These are phyloP conservation scores for Drosophila truncata DNA, from an alignment of 1,140 invertebrate genomes.

Conservation along the genomic window DNA sequence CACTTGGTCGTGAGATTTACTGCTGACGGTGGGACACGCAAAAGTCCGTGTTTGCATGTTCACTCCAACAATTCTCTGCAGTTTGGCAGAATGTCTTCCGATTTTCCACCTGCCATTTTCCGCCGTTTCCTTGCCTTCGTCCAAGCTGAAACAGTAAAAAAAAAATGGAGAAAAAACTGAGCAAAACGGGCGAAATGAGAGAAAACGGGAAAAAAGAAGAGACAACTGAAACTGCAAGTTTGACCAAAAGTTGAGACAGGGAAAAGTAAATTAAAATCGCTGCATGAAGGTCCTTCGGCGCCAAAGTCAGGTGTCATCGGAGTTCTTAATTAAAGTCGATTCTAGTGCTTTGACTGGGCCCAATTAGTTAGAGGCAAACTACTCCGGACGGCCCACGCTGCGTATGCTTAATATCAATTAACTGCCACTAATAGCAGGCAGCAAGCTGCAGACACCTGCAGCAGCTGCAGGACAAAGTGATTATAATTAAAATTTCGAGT, in stretches of 20 bases:
- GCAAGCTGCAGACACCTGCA: slow-evolving; percentile 11
- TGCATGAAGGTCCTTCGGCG: slow-evolving; percentile 5
- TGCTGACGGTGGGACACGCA: slow-evolving; percentile 35
- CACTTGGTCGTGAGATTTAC: slow-evolving; percentile 35
- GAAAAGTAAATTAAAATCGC: slow-evolving; percentile 52
- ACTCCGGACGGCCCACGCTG: slow-evolving; percentile 13
- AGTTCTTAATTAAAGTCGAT: slow-evolving; percentile 58
- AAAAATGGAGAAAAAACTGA: not conserved
- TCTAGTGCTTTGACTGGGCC: not conserved
- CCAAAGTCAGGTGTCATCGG: slow-evolving; percentile 38
- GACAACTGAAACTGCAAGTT: slow-evolving; percentile 15
- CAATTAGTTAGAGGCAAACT: slow-evolving; percentile 31
- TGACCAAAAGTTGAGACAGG: slow-evolving; percentile 31
- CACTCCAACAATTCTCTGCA: slow-evolving; percentile 36
- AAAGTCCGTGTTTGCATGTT: slow-evolving; percentile 44
- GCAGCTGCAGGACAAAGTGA: slow-evolving; percentile 31
- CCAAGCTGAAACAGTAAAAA: not conserved
- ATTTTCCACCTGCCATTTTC: slow-evolving; percentile 9
- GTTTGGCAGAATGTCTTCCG: slow-evolving; percentile 15
- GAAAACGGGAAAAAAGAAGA: not conserved
- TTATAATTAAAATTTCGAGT: slow-evolving; percentile 45
- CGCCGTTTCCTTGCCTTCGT: not conserved
- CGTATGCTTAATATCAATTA: slow-evolving; percentile 66
- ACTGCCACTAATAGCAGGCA: slow-evolving; percentile 6
- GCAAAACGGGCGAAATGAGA: not conserved